Percentiles rank a stretch among this genome's conserved stretches.
phyloP scores from a whole-genome alignment of 2,113 vertebrate species.

The Trematocara nigrifrons region DNA sequence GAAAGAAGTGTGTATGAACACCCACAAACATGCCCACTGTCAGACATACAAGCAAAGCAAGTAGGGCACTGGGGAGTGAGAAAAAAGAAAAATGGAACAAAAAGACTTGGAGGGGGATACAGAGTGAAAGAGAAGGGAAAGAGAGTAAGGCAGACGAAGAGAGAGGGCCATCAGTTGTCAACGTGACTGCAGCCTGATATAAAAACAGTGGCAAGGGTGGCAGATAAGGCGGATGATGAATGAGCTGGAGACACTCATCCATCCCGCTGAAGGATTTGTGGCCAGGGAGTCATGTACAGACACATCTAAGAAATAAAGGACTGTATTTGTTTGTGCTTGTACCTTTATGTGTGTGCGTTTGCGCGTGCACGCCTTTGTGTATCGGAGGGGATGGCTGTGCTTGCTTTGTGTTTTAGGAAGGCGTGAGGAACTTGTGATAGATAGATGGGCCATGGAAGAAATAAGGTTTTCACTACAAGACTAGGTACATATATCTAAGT shows the following conservation, averaged over 20 bases:
- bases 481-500: background rate
- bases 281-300: slow-evolving; percentile 72
- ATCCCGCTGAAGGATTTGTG: slow-evolving; percentile 76
- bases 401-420: slow-evolving; percentile 35
- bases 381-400: background rate
- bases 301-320: slow-evolving; percentile 63
- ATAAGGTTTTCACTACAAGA: slow-evolving; percentile 36
- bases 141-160: slow-evolving; percentile 7
- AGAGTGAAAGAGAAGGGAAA: slow-evolving; percentile 1
- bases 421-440: slow-evolving; percentile 53
- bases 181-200: slow-evolving; percentile 76
- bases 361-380: background rate
- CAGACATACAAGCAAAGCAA: slow-evolving; percentile 33
- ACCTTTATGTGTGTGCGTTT: background rate
- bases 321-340: slow-evolving; percentile 9
- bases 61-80: slow-evolving; percentile 42
- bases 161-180: slow-evolving; percentile 75
- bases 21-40: slow-evolving; percentile 40
- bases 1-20: slow-evolving; percentile 5
- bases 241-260: slow-evolving; percentile 74
- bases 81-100: slow-evolving; percentile 55
- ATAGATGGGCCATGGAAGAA: slow-evolving; percentile 42
- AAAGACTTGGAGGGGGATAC: slow-evolving; percentile 1
- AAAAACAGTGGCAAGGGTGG: slow-evolving; percentile 74
- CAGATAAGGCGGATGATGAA: slow-evolving; percentile 78